phyloP scores from a whole-genome alignment of 2,888 invertebrate species.

The Periphyllus acericola region DNA sequence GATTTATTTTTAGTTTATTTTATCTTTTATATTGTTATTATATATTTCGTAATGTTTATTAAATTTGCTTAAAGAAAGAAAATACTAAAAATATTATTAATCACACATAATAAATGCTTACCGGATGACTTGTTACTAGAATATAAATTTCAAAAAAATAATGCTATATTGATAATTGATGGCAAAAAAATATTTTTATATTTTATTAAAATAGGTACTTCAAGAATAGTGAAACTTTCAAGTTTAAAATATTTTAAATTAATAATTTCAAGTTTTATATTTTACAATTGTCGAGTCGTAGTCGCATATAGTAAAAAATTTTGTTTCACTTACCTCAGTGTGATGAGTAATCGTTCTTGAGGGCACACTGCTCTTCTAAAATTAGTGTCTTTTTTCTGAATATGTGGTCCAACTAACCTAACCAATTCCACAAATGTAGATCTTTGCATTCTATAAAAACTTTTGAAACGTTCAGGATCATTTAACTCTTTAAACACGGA shows the following conservation, averaged over 20 bases:
- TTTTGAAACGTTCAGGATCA: too few species aligned
- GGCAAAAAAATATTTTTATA: neutral
- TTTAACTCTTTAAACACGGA: too few species aligned
- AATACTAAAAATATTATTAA: too few species aligned
- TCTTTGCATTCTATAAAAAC: too few species aligned
- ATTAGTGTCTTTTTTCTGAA: conserved; percentile 16
- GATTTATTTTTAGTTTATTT: too few species aligned
- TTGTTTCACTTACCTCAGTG: conserved; percentile 11
- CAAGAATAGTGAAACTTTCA: neutral
- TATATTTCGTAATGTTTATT: too few species aligned
- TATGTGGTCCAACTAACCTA: neutral
- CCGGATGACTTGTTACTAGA: too few species aligned
- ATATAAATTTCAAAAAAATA: too few species aligned
- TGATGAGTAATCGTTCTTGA: conserved; percentile 13
- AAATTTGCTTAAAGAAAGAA: too few species aligned
- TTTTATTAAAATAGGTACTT: neutral
- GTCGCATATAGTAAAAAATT: neutral
- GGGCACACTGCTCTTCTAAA: conserved; percentile 4
- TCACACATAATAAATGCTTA: too few species aligned
- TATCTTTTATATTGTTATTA: too few species aligned
- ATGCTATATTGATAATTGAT: neutral
- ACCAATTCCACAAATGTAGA: too few species aligned
- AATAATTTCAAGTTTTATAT: neutral
- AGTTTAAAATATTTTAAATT: neutral
- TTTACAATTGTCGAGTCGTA: neutral